Evolutionary conservation across 2,113 vertebrate genomes (phyloP), one percentile per base, ranked within the genome.

Genomic region (Sarotherodon lohbergeri): DNA sequence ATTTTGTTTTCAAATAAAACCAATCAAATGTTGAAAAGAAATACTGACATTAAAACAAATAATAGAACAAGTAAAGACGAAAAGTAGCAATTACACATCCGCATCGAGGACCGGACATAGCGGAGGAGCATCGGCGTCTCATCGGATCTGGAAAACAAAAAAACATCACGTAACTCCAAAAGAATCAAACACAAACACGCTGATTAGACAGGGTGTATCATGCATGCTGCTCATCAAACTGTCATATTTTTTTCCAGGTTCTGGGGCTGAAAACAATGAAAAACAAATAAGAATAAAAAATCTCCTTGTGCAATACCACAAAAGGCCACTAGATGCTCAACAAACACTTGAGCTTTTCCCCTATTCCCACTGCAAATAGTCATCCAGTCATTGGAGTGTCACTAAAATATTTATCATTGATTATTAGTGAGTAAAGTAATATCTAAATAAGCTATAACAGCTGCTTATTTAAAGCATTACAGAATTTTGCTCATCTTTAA

Each of bases 141-240:
- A 97, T 48, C 96, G 95, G 89, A 97, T 96, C 96, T 97, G 91
- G 76, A 96, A 95, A 83, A 91, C 14, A 88, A 50, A 88, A 46
- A 76, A 80, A 63, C 11, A 48, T 5, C 5, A 43, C 9, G 14
- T 50, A 24, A 43, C 1, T 7, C 4, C 14, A 27, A 11, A 50
- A 50, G 10, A 14, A 48, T 24, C 11, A 43, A 86, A 78, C 14
- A 78, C 14, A 50, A 78, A 78, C 9, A 50, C 16, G 14, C 16
- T 50, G 24, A 78, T 50, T 8, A 50, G 46, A 32, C 29, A 29
- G 14, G 10, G 10, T 50, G 6, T 29, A 19, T 76, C 7, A 29
- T 78, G 71, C 24, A 32, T 32, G 24, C 24, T 76, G 9, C 24
- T 12, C 24, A 78, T 50, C 41, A 32, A 32, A 32, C 43, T 78